These are phyloP conservation scores for Recurvirostra avosetta DNA, from an alignment of 2,113 vertebrate genomes.

Conservation along the genomic window DNA sequence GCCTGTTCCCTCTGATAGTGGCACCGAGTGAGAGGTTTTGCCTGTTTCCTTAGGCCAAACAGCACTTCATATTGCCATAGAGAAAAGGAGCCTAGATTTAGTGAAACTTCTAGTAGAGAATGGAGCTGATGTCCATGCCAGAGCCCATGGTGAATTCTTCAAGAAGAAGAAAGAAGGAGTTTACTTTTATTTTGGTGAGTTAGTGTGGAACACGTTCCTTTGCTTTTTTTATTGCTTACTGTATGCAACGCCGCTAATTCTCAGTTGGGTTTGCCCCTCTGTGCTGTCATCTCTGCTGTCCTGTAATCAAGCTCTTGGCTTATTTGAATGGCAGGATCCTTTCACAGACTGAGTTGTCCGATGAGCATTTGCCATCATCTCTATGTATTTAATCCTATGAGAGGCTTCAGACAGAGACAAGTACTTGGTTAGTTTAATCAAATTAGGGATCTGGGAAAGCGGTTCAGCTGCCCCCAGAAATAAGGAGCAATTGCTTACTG, in stretches of 20 bases:
- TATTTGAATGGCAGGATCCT: background rate
- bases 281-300: background rate
- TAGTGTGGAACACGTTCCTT: background rate
- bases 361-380: background rate
- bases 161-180: conserved; percentile 75
- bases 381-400: background rate
- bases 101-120: conserved; percentile 86
- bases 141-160: conserved; percentile 88
- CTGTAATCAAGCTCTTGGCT: background rate
- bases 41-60: conserved; percentile 82
- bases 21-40: background rate
- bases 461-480: background rate
- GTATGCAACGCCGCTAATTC: background rate
- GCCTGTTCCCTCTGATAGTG: background rate
- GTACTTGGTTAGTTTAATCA: background rate
- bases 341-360: background rate
- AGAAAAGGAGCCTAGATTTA: conserved; percentile 82
- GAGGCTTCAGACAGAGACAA: background rate
- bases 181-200: conserved; percentile 93
- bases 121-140: conserved; percentile 84
- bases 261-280: background rate
- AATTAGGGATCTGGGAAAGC: background rate
- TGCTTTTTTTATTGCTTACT: background rate
- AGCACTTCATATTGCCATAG: conserved; percentile 90
- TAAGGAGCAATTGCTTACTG: background rate